Base-by-base conservation (phyloP, 1,140 invertebrate genomes). In the Spodoptera frugiperda region DNA sequence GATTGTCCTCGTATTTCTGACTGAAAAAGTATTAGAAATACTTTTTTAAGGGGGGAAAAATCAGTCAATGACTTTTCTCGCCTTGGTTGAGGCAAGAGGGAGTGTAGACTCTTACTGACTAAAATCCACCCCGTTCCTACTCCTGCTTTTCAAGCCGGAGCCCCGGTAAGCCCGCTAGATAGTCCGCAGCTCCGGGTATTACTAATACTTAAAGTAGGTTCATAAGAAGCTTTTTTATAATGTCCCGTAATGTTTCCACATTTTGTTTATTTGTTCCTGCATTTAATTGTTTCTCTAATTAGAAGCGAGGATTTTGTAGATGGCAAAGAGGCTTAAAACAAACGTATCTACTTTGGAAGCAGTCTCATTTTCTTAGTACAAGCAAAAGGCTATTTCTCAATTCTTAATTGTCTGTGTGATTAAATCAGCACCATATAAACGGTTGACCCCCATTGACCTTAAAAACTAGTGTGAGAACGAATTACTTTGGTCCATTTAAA, bases 391-490 rank as follows among this genome's bases (percentile, higher is more conserved):
- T 39, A 39, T 39, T 39, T 39, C 33, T 39, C 59, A 19, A 44
- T 11, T 19, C 39, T 44, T 63, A 44, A n/a, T 57, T 44, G 59
- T 63, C 59, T 46, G 30, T 19, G 8, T 44, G 59, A 63, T 63
- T 39, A 63, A 63, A 63, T 63, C 59, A 63, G 33, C 59, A 19
- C 33, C 4, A 33, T 10, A 19, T 63, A 44, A 46, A 63, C 9
- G 3, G 44, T 63, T 63, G 33, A 44, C 59, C 59, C 44, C 33
- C 15, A 63, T 63, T 63, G 59, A 63, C 59, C 44, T 14, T 44
- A 63, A 44, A 63, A 63, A 63, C 59, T 63, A 63, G 59, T 63
- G 59, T 63, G 59, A 33, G 59, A 63, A 63, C 9, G 44, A 17
- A 39, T 39, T 39, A 19, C n/a, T 53, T 17, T 15, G 33, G 33